These are phyloP conservation scores for Drosophila azteca DNA, from an alignment of 1,140 invertebrate genomes.

Conservation along the genomic window DNA sequence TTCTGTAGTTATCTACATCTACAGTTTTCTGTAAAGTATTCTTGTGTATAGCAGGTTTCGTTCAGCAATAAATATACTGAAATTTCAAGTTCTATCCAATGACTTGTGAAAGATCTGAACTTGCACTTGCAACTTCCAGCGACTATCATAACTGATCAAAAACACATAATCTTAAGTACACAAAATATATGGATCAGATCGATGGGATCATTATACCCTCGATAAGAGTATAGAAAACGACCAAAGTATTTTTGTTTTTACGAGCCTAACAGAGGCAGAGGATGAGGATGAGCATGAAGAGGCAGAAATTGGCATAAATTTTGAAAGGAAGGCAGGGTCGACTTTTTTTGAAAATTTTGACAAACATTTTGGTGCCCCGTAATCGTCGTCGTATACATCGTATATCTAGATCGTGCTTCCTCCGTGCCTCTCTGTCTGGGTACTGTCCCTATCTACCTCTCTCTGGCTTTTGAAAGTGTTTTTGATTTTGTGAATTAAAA, in stretches of 20 bases:
- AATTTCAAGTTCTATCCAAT: too few relatives aligned
- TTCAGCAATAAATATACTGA: too few relatives aligned
- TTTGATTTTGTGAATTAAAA: constrained; percentile 77
- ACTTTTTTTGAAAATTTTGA: constrained; percentile 71
- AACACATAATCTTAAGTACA: too few relatives aligned
- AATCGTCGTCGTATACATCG: constrained; percentile 39
- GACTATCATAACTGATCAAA: too few relatives aligned
- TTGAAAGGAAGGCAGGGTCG: constrained; percentile 48
- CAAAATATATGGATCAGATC: too few relatives aligned
- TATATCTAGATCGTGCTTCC: constrained; percentile 51
- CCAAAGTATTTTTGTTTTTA: constrained; percentile 54
- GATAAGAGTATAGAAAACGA: background rate
- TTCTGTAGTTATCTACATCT: too few relatives aligned
- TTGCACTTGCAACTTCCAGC: too few relatives aligned
- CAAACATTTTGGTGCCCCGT: constrained; percentile 65
- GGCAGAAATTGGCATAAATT: constrained; percentile 74
- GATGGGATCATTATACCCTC: too few relatives aligned
- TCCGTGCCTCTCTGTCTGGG: background rate
- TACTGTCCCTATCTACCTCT: too few relatives aligned
- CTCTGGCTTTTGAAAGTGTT: constrained; percentile 40
- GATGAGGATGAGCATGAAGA: background rate
- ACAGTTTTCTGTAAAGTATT: too few relatives aligned
- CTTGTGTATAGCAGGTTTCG: too few relatives aligned
- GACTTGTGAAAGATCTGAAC: too few relatives aligned
- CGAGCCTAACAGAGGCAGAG: constrained; percentile 1